These are phyloP conservation scores for Gryllus longicercus DNA, from an alignment of 2,888 invertebrate species.

Conservation along the genomic window DNA sequence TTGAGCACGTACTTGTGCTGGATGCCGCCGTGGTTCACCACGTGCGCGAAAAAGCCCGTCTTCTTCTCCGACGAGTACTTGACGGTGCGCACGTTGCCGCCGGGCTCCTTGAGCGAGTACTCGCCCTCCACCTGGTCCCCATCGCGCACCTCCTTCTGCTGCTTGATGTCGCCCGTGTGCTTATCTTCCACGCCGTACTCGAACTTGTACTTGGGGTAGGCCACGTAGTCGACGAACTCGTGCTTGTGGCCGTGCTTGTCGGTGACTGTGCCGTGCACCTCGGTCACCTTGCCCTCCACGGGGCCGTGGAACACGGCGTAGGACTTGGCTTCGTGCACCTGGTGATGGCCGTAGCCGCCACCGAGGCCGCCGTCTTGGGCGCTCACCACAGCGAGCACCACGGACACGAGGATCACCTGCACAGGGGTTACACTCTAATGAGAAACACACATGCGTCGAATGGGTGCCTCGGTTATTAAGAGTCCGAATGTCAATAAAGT, in stretches of 20 bases:
- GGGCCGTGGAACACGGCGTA: conserved; percentile 30
- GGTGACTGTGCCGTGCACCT: conserved; percentile 24
- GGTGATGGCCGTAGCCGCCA: too few species aligned
- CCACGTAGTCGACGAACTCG: conserved; percentile 41
- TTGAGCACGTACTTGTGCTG: conserved; percentile 27
- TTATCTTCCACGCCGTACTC: conserved; percentile 3
- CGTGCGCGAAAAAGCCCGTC: not conserved
- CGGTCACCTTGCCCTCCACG: conserved; percentile 30
- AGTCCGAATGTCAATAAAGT: too few species aligned
- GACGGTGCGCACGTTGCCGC: conserved; percentile 46
- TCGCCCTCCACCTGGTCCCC: conserved; percentile 1
- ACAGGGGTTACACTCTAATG: too few species aligned
- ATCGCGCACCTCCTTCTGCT: conserved; percentile 18
- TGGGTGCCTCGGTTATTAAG: too few species aligned
- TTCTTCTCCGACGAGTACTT: conserved; percentile 56
- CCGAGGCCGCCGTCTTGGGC: too few species aligned
- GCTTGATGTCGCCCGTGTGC: not conserved
- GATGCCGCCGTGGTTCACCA: conserved; percentile 28
- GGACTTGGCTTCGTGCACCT: too few species aligned
- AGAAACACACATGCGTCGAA: too few species aligned
- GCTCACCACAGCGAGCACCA: too few species aligned
- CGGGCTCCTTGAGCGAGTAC: not conserved
- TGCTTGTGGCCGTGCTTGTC: not conserved
- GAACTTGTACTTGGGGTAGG: conserved; percentile 21
- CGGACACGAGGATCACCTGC: too few species aligned